Conservation (phyloP, 2,113 vertebrate species). For the Coryphaenoides rupestris region DNA sequence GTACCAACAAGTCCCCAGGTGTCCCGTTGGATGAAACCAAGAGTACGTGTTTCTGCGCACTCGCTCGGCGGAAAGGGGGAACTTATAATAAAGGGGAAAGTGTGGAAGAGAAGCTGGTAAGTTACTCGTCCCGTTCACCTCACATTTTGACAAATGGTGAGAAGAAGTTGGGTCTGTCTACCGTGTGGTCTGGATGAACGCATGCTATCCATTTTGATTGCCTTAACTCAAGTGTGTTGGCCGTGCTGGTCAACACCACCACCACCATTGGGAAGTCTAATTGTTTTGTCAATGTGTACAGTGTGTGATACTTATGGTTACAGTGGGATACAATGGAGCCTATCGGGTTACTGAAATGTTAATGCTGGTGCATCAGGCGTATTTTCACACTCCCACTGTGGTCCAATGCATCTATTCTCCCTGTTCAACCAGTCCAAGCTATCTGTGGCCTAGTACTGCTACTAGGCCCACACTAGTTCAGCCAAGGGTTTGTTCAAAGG, state of each 20-base stretch:
- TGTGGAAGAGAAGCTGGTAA: constrained; percentile 67
- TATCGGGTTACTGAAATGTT: constrained; percentile 14
- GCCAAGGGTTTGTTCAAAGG: too few relatives aligned
- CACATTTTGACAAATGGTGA: constrained; percentile 42
- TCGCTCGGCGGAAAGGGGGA: constrained; percentile 38
- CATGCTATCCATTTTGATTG: too few relatives aligned
- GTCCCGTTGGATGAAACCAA: constrained; percentile 23
- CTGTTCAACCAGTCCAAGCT: too few relatives aligned
- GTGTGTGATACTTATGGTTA: neutral
- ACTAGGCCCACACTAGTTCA: too few relatives aligned
- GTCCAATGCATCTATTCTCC: too few relatives aligned
- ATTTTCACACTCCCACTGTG: neutral
- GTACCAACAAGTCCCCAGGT: neutral
- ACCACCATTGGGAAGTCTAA: neutral
- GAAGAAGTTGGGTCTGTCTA: neutral
- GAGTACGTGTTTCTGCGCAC: constrained; percentile 26
- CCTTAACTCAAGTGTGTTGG: too few relatives aligned
- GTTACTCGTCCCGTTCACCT: constrained; percentile 60
- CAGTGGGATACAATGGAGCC: constrained; percentile 10
- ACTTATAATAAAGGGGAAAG: constrained; percentile 26
- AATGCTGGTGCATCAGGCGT: neutral
- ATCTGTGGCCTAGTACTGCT: too few relatives aligned
- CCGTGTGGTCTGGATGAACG: neutral
- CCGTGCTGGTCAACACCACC: too few relatives aligned
- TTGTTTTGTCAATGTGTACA: constrained; percentile 3